phyloP scores from a whole-genome alignment of 1,140 invertebrate genomes.

The Heterodera carotae region DNA sequence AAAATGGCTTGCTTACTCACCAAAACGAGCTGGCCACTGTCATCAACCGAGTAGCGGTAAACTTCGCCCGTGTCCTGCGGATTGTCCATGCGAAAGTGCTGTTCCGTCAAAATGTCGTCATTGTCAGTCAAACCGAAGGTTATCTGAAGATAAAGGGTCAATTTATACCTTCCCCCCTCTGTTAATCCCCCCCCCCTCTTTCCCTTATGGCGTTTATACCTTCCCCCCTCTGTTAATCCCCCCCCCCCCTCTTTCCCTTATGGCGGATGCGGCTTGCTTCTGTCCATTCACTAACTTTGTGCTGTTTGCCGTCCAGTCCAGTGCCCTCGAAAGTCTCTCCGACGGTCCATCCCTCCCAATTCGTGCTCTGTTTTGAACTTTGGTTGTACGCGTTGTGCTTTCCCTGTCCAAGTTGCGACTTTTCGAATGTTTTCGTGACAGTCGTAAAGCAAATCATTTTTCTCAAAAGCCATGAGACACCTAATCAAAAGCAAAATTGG shows the following conservation, averaged over 20 bases:
- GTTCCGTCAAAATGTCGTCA: constrained; percentile 47
- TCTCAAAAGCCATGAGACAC: constrained; percentile 60
- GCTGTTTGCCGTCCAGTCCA: constrained; percentile 50
- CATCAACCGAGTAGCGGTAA: constrained; percentile 56
- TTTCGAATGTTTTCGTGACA: constrained; percentile 58
- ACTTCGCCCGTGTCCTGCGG: constrained; percentile 52
- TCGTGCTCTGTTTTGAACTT: constrained; percentile 46
- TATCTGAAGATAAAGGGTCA: constrained; percentile 49
- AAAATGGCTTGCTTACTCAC: too few species aligned
- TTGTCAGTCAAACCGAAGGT: constrained; percentile 49
- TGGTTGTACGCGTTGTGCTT: constrained; percentile 56
- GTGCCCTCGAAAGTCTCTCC: constrained; percentile 48
- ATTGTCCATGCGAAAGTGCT: constrained; percentile 53
- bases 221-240: constrained; percentile 6
- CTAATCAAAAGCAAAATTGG: constrained; percentile 36
- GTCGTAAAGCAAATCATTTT: constrained; percentile 61
- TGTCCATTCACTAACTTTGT: constrained; percentile 40
- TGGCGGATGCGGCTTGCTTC: neutral
- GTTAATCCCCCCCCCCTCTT: constrained; percentile 8
- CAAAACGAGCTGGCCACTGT: constrained; percentile 52
- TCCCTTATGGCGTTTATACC: too few species aligned
- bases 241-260: neutral
- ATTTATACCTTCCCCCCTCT: neutral
- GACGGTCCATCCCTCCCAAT: constrained; percentile 44
- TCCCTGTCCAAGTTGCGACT: constrained; percentile 23